phyloP scores from a whole-genome alignment of 2,888 invertebrate species.

The Pammene fasciana region DNA sequence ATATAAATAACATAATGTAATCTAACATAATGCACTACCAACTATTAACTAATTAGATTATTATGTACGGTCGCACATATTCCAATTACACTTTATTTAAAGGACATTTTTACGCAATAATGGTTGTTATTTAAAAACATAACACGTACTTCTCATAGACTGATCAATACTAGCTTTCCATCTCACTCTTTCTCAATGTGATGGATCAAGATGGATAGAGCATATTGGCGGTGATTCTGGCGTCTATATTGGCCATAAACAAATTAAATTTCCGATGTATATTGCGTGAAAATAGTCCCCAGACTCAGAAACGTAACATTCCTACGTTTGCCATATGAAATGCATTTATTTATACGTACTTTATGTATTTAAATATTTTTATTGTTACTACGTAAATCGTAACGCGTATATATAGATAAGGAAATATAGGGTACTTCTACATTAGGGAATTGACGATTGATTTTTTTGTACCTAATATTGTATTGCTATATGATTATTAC shows the following conservation, averaged over 20 bases:
- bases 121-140: too few species aligned
- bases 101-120: background rate
- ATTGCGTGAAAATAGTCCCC: background rate
- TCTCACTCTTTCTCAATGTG: background rate
- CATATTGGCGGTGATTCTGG: too few species aligned
- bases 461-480: conserved; percentile 54
- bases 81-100: conserved; percentile 2
- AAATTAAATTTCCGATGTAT: too few species aligned
- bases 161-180: background rate
- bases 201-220: too few species aligned
- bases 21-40: conserved; percentile 13
- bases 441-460: conserved; percentile 75
- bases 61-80: conserved; percentile 18
- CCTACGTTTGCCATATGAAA: conserved; percentile 71
- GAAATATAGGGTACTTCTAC: conserved; percentile 69
- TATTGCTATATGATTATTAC: conserved; percentile 56
- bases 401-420: conserved; percentile 60
- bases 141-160: background rate
- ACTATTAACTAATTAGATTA: background rate
- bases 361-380: conserved; percentile 49
- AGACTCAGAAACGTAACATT: conserved; percentile 55
- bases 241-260: too few species aligned
- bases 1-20: conserved; percentile 25
- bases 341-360: conserved; percentile 69
- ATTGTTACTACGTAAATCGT: conserved; percentile 43